Conservation (phyloP, 2,113 vertebrate species). For the Rhinolophus ferrumequinum region DNA sequence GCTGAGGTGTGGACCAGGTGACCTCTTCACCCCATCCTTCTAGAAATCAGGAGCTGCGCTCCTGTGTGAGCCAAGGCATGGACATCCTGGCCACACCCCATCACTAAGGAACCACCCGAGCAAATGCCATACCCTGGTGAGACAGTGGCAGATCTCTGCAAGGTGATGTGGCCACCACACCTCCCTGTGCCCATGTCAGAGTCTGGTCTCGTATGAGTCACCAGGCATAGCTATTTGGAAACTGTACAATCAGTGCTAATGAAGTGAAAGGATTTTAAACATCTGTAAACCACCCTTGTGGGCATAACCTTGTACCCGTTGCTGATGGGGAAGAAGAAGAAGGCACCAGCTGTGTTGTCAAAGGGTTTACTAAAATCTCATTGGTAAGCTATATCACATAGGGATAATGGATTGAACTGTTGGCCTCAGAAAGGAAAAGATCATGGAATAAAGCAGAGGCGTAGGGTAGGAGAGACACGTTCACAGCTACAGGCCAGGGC, state of each 20-base stretch:
- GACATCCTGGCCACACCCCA: background rate
- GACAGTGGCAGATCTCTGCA: background rate
- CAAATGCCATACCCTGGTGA: background rate
- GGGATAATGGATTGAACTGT: background rate
- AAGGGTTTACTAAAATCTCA: background rate
- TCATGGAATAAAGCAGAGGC: background rate
- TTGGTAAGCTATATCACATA: background rate
- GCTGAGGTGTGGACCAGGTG: background rate
- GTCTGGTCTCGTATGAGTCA: background rate
- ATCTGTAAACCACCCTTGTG: background rate
- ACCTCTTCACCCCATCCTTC: background rate
- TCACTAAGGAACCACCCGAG: background rate
- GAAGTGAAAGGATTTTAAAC: background rate
- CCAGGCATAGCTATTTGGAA: background rate
- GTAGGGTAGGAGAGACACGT: too few species aligned
- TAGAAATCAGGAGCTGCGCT: background rate
- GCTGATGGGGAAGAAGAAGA: background rate
- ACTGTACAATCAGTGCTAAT: background rate
- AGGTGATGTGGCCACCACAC: background rate
- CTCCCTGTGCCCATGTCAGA: background rate
- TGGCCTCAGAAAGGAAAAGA: background rate
- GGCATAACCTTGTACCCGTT: background rate
- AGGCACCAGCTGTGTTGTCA: background rate
- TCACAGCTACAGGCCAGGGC: background rate
- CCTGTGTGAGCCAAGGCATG: background rate